phyloP scores from a whole-genome alignment of 2,888 invertebrate species.

The Spilosoma lubricipeda region DNA sequence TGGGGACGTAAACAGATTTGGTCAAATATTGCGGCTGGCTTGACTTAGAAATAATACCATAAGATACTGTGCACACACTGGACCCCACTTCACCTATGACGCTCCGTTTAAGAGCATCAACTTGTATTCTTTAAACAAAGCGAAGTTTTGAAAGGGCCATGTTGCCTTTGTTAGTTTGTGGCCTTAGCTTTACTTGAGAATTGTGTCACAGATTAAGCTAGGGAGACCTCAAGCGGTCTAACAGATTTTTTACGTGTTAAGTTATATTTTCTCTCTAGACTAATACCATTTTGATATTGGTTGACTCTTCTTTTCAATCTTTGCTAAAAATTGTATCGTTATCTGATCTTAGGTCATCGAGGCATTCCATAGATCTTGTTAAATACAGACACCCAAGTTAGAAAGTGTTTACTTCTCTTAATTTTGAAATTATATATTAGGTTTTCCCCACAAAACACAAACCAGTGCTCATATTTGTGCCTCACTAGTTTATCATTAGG shows the following conservation, averaged over 20 bases:
- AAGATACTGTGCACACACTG: constrained; percentile 78
- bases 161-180: constrained; percentile 49
- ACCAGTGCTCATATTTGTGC: neutral
- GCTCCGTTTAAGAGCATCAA: constrained; percentile 78
- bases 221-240: neutral
- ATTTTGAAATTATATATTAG: neutral
- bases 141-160: constrained; percentile 62
- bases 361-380: too few species aligned
- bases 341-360: too few species aligned
- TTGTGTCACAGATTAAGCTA: constrained; percentile 45
- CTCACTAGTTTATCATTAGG: neutral
- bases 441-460: neutral
- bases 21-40: constrained; percentile 78
- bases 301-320: too few species aligned
- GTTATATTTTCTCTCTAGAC: neutral
- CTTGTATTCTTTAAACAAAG: constrained; percentile 83
- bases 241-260: neutral
- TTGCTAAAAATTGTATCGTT: too few species aligned
- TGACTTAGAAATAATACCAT: constrained; percentile 85
- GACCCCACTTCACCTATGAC: constrained; percentile 77
- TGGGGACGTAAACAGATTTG: constrained; percentile 79
- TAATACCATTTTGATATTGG: neutral
- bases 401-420: too few species aligned
- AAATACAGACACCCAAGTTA: too few species aligned
- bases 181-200: constrained; percentile 52